Conservation (phyloP, 2,113 vertebrate genomes). For the Litocranius walleri region DNA sequence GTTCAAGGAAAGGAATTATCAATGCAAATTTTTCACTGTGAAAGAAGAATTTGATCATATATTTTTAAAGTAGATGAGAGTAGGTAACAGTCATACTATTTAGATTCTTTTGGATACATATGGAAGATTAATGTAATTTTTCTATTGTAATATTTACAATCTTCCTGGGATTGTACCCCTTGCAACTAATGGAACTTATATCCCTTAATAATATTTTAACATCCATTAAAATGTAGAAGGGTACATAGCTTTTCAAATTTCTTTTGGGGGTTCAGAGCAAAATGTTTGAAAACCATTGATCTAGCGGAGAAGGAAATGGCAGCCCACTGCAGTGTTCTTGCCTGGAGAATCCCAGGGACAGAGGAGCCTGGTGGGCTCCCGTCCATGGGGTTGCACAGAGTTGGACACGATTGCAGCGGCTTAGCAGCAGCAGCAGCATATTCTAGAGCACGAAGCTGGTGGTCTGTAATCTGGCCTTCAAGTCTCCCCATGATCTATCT, state of each 20-base stretch:
- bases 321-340: not conserved
- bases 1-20: not conserved
- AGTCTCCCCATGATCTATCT: accelerated
- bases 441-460: accelerated
- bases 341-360: not conserved
- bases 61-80: not conserved
- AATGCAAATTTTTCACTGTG: not conserved
- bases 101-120: not conserved
- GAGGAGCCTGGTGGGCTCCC: not conserved
- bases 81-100: not conserved
- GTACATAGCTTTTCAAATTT: not conserved
- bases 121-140: not conserved
- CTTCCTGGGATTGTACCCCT: not conserved
- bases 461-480: not conserved
- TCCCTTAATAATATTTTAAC: not conserved
- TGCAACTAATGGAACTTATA: not conserved
- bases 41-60: not conserved
- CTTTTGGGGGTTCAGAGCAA: not conserved
- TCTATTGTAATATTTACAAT: not conserved
- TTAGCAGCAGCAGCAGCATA: not conserved
- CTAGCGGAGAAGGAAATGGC: not conserved
- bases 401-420: accelerated
- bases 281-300: not conserved
- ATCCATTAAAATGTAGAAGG: not conserved
- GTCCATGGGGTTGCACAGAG: not conserved